Evolutionary conservation across 2,888 invertebrate species (phyloP).

Genomic region (Tachystola acroxantha): DNA sequence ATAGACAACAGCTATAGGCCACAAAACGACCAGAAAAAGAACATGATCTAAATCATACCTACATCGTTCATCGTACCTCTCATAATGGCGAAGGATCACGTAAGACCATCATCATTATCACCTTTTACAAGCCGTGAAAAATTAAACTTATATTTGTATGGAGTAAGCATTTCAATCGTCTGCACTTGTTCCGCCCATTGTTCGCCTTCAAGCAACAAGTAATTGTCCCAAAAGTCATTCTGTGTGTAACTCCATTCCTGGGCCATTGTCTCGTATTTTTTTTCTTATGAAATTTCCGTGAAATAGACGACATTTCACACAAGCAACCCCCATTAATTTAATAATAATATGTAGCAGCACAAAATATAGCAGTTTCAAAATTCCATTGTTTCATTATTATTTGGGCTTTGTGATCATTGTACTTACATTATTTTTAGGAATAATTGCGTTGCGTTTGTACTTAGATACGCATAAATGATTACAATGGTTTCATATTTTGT

Average conservation of each 20-base stretch:
- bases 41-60: too few species aligned
- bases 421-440: not conserved
- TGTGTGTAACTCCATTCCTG: conserved; percentile 37
- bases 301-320: conserved; percentile 35
- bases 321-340: conserved; percentile 28
- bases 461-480: too few species aligned
- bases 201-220: conserved; percentile 19
- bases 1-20: too few species aligned
- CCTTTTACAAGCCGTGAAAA: not conserved
- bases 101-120: not conserved
- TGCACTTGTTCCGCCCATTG: conserved; percentile 34
- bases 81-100: too few species aligned
- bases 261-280: conserved; percentile 46
- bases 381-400: conserved; percentile 11
- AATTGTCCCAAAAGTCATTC: conserved; percentile 36
- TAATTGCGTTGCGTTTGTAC: too few species aligned
- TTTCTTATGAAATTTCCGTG: conserved; percentile 55
- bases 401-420: too few species aligned
- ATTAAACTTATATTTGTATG: not conserved
- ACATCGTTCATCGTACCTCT: too few species aligned
- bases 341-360: conserved; percentile 20
- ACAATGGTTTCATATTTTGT: too few species aligned
- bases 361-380: conserved; percentile 17
- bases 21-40: too few species aligned
- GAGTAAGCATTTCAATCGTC: conserved; percentile 15